These are phyloP conservation scores for Zaprionus obscuricornis DNA, from an alignment of 2,888 invertebrate species.

Conservation along the genomic window DNA sequence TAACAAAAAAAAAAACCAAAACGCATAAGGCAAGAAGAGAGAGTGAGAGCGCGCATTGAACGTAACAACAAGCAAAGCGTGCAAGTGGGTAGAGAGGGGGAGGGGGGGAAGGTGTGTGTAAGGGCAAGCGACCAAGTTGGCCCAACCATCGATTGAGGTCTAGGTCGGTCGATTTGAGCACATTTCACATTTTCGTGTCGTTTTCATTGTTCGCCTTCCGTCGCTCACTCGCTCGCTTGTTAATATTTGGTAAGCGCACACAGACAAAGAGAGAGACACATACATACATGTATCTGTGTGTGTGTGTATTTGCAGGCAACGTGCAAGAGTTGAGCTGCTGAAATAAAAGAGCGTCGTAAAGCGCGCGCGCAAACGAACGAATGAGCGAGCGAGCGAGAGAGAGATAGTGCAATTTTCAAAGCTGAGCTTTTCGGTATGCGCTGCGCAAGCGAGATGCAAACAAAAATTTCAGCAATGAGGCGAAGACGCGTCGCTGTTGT, in stretches of 20 bases:
- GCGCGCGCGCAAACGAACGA: neutral
- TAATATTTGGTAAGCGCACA: conserved; percentile 63
- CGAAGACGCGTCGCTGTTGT: conserved; percentile 42
- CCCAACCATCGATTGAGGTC: conserved; percentile 80
- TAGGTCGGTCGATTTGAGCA: conserved; percentile 80
- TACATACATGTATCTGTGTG: conserved; percentile 4
- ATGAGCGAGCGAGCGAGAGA: conserved; percentile 1
- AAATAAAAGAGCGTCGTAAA: too few species aligned
- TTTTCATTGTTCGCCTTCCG: conserved; percentile 72
- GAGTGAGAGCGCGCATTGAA: neutral
- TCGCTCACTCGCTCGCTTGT: conserved; percentile 19
- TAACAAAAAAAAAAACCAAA: conserved; percentile 15
- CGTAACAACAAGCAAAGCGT: too few species aligned
- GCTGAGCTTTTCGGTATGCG: conserved; percentile 15
- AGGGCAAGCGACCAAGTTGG: conserved; percentile 51
- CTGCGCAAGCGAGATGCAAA: conserved; percentile 51
- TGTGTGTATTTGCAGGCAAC: too few species aligned
- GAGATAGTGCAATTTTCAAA: neutral
- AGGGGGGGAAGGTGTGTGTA: neutral
- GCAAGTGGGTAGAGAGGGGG: neutral
- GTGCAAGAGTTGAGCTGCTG: too few species aligned
- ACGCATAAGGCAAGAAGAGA: neutral
- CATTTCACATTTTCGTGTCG: conserved; percentile 77
- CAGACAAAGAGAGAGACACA: conserved; percentile 14
- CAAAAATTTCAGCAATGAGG: conserved; percentile 40